Conservation (phyloP, 2,797 vertebrate species). For the Enteromius trimaculatus region DNA sequence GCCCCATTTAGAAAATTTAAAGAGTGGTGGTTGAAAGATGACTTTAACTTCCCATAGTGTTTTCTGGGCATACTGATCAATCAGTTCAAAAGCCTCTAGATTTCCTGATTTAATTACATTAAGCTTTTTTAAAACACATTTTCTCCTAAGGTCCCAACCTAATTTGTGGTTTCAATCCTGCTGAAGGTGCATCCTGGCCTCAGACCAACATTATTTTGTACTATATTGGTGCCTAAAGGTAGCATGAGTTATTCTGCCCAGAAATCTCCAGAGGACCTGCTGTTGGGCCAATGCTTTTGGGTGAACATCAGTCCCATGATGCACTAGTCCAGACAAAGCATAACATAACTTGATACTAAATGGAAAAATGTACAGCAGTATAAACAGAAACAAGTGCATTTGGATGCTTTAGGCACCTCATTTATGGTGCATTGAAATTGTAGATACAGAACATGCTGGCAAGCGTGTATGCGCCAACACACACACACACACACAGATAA, state of each 20-base stretch:
- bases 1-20: constrained; percentile 37
- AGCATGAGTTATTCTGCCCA: constrained; percentile 11
- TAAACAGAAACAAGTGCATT: constrained; percentile 55
- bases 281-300: constrained; percentile 20
- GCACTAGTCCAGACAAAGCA: constrained; percentile 13
- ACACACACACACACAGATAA: constrained; percentile 25
- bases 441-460: constrained; percentile 41
- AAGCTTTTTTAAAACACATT: constrained; percentile 9
- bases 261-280: not conserved
- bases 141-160: constrained; percentile 5
- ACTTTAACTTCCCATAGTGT: constrained; percentile 10
- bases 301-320: constrained; percentile 10
- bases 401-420: constrained; percentile 49
- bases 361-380: constrained; percentile 45
- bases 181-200: not conserved
- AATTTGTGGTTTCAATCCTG: constrained; percentile 26
- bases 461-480: constrained; percentile 37
- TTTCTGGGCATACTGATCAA: constrained; percentile 23
- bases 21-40: constrained; percentile 3
- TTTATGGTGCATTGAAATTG: constrained; percentile 46
- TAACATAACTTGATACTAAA: constrained; percentile 27
- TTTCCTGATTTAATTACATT: constrained; percentile 18
- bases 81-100: constrained; percentile 13
- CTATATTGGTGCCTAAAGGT: constrained; percentile 21
- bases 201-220: constrained; percentile 28